Base-by-base conservation (phyloP, 2,888 invertebrate genomes). In the Drosophila rubida region DNA sequence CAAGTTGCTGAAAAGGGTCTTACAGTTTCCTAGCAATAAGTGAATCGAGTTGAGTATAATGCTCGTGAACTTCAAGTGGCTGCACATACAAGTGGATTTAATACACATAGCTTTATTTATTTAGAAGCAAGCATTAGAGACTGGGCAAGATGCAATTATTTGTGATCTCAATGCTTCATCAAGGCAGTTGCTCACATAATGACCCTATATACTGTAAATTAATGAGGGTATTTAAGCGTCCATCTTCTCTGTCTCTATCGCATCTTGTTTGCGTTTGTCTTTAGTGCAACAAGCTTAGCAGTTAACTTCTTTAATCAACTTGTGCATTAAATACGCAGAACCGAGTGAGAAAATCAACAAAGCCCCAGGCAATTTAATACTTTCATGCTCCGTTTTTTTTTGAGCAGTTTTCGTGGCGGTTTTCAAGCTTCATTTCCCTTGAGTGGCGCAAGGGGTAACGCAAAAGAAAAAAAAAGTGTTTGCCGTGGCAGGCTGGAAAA, bases 291-390 rank as follows among this genome's bases (percentile, higher is more conserved):
- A 63, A 57, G 60, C 42, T 59, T 41, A 41, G 25, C 25, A 50
- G 37, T 54, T 50, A 30, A 62, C 45, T 62, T 44, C 35, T 64
- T 61, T 35, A 49, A 59, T 62, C 42, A 58, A 42, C 23, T 63
- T 51, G 37, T 25, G 45, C 30, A 50, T 32, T 58, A 39, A 73
- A 37, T 49, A 22, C 19, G 16, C 19, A 19, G 16, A 46, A 37
- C 46, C 32, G 45, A 37, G 54, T 46, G 48, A 44, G 50, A 42
- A 58, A 65, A 23, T 65, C 13, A 44, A 53, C 59, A 58, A 32
- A 48, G 50, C 63, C 14, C 35, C 14, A 2, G 59, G 62, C 45
- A 45, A 69, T 60, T 60, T 58, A 55, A 73, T 64, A 60, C 54
- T 41, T 76, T 78, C 37, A 68, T 53, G 35, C 25, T 22, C 11